Percentiles rank a stretch among this genome's conserved stretches.
These are phyloP conservation scores for Montipora capitata DNA, from an alignment of 92 coral and sea anemone genomes.

Conservation along the genomic window DNA sequence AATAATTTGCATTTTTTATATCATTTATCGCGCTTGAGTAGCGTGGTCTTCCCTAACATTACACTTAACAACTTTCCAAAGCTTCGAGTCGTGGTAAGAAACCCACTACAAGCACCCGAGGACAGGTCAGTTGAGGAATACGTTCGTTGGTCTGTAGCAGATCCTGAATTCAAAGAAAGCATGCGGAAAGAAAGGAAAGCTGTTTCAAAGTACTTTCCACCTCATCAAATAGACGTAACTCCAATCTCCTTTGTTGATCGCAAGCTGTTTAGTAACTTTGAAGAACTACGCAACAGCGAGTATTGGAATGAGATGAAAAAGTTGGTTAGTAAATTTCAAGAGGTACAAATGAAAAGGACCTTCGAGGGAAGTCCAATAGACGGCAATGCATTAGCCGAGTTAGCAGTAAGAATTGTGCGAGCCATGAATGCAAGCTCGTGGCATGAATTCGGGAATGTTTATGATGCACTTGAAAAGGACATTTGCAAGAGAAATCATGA, in stretches of 20 bases:
- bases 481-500: slow-evolving; percentile 33
- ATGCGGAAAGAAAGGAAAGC: slow-evolving; percentile 15
- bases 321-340: not conserved
- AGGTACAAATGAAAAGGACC: slow-evolving; percentile 31
- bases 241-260: slow-evolving; percentile 14
- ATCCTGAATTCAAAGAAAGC: slow-evolving; percentile 11
- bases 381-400: slow-evolving; percentile 20
- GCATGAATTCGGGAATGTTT: slow-evolving; percentile 30
- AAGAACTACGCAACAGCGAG: not conserved
- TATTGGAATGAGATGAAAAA: slow-evolving; percentile 20
- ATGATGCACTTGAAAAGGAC: slow-evolving; percentile 9
- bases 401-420: not conserved
- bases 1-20: slow-evolving; percentile 4
- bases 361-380: slow-evolving; percentile 24
- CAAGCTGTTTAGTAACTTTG: slow-evolving; percentile 4
- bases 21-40: slow-evolving; percentile 2
- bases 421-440: slow-evolving; percentile 34
- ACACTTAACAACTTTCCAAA: slow-evolving; percentile 8
- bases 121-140: slow-evolving; percentile 24
- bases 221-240: slow-evolving; percentile 8
- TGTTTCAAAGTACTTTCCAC: slow-evolving; percentile 34
- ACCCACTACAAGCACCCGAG: not conserved
- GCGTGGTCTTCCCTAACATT: not conserved
- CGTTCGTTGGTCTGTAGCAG: slow-evolving; percentile 4
- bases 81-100: slow-evolving; percentile 12